Base-by-base conservation (phyloP, 35 echinoderm and acorn worm species). In the Ophiothrix spiculata region DNA sequence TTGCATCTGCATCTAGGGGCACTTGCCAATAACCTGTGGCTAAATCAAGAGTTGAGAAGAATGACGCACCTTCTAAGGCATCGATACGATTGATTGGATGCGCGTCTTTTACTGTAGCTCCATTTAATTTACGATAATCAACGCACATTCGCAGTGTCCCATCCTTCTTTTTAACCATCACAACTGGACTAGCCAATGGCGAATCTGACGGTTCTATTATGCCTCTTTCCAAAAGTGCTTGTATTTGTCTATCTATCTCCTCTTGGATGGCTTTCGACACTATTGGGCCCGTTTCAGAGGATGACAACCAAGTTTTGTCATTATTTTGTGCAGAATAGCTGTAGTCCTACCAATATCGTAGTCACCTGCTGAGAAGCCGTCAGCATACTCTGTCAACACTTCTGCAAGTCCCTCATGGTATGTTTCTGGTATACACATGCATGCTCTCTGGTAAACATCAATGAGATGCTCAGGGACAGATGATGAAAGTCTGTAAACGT, bases 11-110 rank as follows among this genome's bases (percentile, higher is more conserved):
- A n/a, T 78, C 38, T n/a, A 78, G 21, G 29, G 16, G 46, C 35
- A 81, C 87, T 40, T 89, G 87, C 88, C 88, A 90, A 74, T 90
- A 90, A 4, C 88, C 88, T 38, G 78, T 60, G 1, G 41, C 56
- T 21, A 88, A n/a, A 49, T 88, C 77, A 32, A 88, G 37, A 23
- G 80, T 83, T 1, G 88, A 90, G 33, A 90, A 90, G 80, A 80
- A 90, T 32, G 78, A 19, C 0, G 88, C 79, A 1, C 79, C 79
- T 14, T 19, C 56, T 14, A 90, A 37, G 13, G 34, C 12, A 33
- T 90, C 80, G 37, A 83, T 90, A 34, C 88, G 39, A 1, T 56
- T 37, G n/a, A n/a, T n/a, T n/a, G n/a, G n/a, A n/a, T 90, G 77
- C 0, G 88, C 83, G 40, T 89, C 87, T 41, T 89, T 89, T 0